Conservation (phyloP, 2,797 vertebrate genomes). For the Sebastolobus altivelis region DNA sequence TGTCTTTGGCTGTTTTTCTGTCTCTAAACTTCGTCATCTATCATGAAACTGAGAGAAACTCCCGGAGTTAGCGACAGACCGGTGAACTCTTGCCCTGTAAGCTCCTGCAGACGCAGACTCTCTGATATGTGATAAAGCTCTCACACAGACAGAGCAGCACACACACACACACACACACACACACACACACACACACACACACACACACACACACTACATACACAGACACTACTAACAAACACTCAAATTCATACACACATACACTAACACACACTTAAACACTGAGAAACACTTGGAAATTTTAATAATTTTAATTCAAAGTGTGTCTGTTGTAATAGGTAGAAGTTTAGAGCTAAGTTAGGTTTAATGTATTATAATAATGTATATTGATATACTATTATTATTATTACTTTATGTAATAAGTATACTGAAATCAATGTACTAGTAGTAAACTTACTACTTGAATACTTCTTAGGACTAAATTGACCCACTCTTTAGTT, state of each 20-base stretch:
- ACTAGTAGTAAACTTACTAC: too few species aligned
- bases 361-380: neutral
- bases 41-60: conserved; percentile 59
- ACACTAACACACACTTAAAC: neutral
- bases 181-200: neutral
- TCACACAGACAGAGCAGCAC: conserved; percentile 58
- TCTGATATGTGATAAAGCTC: conserved; percentile 76
- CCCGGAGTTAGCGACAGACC: conserved; percentile 48
- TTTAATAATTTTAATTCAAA: neutral
- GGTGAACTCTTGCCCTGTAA: conserved; percentile 80
- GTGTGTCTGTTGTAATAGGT: neutral
- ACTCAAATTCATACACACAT: too few species aligned
- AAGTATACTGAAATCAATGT: too few species aligned
- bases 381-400: too few species aligned
- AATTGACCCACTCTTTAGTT: too few species aligned
- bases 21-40: conserved; percentile 39
- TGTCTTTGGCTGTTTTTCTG: conserved; percentile 19
- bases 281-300: neutral
- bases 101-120: conserved; percentile 77
- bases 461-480: too few species aligned
- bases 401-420: too few species aligned
- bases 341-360: neutral
- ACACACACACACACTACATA: neutral
- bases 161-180: conserved; percentile 25
- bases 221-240: neutral